phyloP scores from a whole-genome alignment of 2,888 invertebrate species.

The Carabus problematicus region DNA sequence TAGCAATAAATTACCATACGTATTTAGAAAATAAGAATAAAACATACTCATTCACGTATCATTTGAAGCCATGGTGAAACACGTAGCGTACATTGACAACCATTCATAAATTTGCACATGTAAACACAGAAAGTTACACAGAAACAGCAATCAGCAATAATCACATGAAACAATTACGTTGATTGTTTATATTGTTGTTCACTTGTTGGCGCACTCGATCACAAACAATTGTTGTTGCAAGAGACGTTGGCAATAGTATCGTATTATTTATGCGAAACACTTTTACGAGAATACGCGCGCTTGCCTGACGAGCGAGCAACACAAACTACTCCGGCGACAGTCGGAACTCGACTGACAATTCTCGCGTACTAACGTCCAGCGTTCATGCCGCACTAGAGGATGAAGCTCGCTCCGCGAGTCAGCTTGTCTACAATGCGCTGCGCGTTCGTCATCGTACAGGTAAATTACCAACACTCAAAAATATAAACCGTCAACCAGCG shows the following conservation, averaged over 20 bases:
- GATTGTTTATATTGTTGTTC: background rate
- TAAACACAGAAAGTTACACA: conserved; percentile 3
- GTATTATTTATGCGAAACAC: background rate
- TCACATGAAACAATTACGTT: conserved; percentile 9
- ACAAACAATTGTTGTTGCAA: conserved; percentile 6
- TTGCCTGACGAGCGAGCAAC: conserved; percentile 8
- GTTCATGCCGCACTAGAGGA: background rate
- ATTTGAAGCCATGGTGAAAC: conserved; percentile 10
- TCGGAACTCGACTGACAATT: conserved; percentile 15
- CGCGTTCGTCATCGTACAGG: too few species aligned
- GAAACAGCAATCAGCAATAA: conserved; percentile 10
- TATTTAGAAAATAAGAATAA: background rate
- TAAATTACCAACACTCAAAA: too few species aligned
- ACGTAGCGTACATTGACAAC: background rate
- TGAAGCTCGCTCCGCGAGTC: background rate
- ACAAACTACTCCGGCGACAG: background rate
- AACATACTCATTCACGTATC: conserved; percentile 14
- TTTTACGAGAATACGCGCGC: conserved; percentile 9
- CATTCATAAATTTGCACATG: conserved; percentile 11
- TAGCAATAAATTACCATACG: too few species aligned
- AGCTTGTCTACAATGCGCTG: background rate
- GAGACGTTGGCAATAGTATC: background rate
- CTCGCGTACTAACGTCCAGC: too few species aligned
- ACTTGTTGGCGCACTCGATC: background rate
- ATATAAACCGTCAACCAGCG: too few species aligned